Evolutionary conservation across 2,888 invertebrate species (phyloP), one percentile per base, ranked within the genome.

Genomic region (Lasius fuliginosus): DNA sequence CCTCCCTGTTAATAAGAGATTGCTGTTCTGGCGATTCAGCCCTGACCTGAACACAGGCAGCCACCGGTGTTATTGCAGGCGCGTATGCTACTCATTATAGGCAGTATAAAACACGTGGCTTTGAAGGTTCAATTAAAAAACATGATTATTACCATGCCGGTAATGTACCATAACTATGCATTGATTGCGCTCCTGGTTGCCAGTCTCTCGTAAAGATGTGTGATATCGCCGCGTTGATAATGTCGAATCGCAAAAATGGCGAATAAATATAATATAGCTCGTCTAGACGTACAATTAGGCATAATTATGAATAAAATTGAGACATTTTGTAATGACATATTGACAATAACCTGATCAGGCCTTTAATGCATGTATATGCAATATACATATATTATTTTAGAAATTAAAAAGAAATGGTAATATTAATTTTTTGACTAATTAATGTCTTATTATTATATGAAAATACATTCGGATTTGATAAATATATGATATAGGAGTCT

Each of bases 1-100:
- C 86, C 85, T 86, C 82, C 71, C 69, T 71, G 64, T 84, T 87
- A 87, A 89, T 87, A 79, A 87, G 82, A 85, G 83, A 74, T 86
- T 75, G 79, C 82, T 65, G 71, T 18, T 40, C 30, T 67, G 67
- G 30, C 42, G 27, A 53, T 30, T 65, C 68, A 83, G 64, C 85
- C 83, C 67, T 85, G 84, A 86, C 82, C 82, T 58, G 77, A 73
- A 64, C 79, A 74, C 64, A 73, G 42, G 30, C 64, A 64, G 62
- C 68, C 42, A 75, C 65, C 18, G 73, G 46, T 65, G 46, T 84
- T 84, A 65, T 68, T 68, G 49, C 65, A 46, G 62, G n/a, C 81
- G 73, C 83, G 67, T 73, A 67, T 74, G 49, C 23, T 77, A 67
- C 56, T 83, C 60, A 74, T 79, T 84, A 67, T 27, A 8, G 60